Evolutionary conservation across 1,140 invertebrate genomes (phyloP), one percentile per base, ranked within the genome.

Genomic region (Zaprionus camerounensis): DNA sequence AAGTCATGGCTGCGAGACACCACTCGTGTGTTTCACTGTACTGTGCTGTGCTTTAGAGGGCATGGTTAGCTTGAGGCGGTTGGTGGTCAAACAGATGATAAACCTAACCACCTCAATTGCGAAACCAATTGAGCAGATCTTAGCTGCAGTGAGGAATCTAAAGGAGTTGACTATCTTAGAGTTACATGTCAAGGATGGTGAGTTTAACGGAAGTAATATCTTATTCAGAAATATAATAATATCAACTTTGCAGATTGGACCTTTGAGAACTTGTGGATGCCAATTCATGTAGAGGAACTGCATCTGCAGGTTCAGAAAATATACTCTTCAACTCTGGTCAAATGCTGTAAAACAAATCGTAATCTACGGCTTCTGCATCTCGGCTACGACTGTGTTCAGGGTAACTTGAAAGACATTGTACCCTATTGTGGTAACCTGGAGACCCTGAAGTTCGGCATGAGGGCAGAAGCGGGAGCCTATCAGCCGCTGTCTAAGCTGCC

Each of bases 321-420:
- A n/a, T 4, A 1, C 3, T 12, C 31, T 0, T 2, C 58, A 5
- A 0, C 55, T 56, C 64, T 87, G 28, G 55, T 49, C 11, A 83
- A 88, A 24, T 75, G 70, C 62, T 87, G 84, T 51, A 83, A 76
- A 26, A 34, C 74, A 2, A 88, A 81, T 28, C 26, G 20, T 2
- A 80, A 65, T 55, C 68, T 87, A 6, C 71, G 53, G 11, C 5
- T 7, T 0, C 70, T 87, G 1, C 56, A 87, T 20, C 62, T 87
- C 0, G 67, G 77, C 22, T 87, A 81, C 44, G 57, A 46, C 28
- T 76, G 80, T 38, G 57, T 76, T 0, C 64, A 61, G 11, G 49
- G 63, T 5, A 72, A 72, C 41, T 46, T 88, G 0, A 24, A 38
- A 2, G 38, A 78, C n/a, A 88, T 87, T 44, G 73, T 83, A 2